These are phyloP conservation scores for Tauraco erythrolophus DNA, from an alignment of 2,113 vertebrate species.

Conservation along the genomic window DNA sequence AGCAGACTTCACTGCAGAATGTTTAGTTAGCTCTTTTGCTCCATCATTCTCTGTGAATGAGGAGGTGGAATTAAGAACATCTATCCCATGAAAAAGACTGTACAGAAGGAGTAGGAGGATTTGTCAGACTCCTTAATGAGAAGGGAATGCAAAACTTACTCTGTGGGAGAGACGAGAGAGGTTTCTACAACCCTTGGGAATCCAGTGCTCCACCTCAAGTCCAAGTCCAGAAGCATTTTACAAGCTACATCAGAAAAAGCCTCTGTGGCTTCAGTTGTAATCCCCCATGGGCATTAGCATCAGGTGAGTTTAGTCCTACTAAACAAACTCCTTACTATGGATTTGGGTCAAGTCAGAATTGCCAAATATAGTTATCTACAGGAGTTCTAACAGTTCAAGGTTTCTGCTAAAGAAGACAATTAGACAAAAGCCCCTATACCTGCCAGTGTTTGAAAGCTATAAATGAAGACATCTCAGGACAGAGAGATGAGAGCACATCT, in stretches of 20 bases:
- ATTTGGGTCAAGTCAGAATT: background rate
- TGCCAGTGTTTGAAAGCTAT: background rate
- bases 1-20: background rate
- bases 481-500: background rate
- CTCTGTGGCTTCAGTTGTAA: background rate
- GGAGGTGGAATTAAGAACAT: constrained; percentile 1
- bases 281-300: background rate
- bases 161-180: background rate
- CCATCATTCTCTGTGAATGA: background rate
- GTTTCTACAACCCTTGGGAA: background rate
- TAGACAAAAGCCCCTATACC: background rate
- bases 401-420: background rate
- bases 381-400: background rate
- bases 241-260: background rate
- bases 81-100: background rate
- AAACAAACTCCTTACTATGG: background rate
- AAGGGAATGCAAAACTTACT: background rate
- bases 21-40: background rate
- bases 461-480: background rate
- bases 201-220: background rate
- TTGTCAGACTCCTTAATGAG: background rate
- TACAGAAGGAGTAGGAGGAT: background rate
- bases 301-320: background rate
- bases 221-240: background rate
- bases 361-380: background rate